A percentile compares a stretch with the other conserved stretches of the same genome.
These are phyloP conservation scores for Lates calcarifer DNA, from an alignment of 2,113 vertebrate genomes.

Conservation along the genomic window DNA sequence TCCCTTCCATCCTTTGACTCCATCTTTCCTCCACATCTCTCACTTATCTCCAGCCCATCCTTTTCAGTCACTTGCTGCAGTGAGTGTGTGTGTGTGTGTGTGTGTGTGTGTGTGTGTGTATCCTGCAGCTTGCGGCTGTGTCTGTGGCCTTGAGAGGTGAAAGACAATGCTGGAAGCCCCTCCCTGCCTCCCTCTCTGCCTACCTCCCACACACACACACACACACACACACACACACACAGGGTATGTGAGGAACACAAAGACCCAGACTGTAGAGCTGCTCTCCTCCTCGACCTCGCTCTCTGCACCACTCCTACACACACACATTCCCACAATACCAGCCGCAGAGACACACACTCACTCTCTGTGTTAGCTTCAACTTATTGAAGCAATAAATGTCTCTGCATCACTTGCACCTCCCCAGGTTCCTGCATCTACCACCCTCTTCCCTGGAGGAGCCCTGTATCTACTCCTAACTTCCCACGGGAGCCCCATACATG, in stretches of 20 bases:
- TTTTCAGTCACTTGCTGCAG: constrained; percentile 39
- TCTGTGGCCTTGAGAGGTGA: constrained; percentile 78
- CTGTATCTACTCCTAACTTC: neutral
- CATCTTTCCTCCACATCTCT: constrained; percentile 23
- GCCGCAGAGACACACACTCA: constrained; percentile 22
- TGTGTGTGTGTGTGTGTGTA: constrained; percentile 22
- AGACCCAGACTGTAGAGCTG: constrained; percentile 72
- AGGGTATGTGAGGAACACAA: constrained; percentile 44
- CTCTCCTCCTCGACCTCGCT: constrained; percentile 65
- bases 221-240: constrained; percentile 29
- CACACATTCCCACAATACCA: constrained; percentile 10
- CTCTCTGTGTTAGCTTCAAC: neutral
- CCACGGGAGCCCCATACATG: neutral
- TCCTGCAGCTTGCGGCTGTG: constrained; percentile 33
- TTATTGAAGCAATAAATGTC: constrained; percentile 23
- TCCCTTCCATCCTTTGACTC: neutral
- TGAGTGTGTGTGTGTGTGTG: constrained; percentile 28
- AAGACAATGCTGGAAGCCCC: constrained; percentile 71
- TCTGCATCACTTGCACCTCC: constrained; percentile 28
- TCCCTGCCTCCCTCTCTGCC: constrained; percentile 34
- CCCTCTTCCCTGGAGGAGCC: neutral
- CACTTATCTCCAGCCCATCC: constrained; percentile 33
- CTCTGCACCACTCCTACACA: constrained; percentile 64
- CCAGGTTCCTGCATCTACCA: neutral
- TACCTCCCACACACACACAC: constrained; percentile 40